These are phyloP conservation scores for Mercenaria mercenaria DNA, from an alignment of 1,140 invertebrate genomes.

Conservation along the genomic window DNA sequence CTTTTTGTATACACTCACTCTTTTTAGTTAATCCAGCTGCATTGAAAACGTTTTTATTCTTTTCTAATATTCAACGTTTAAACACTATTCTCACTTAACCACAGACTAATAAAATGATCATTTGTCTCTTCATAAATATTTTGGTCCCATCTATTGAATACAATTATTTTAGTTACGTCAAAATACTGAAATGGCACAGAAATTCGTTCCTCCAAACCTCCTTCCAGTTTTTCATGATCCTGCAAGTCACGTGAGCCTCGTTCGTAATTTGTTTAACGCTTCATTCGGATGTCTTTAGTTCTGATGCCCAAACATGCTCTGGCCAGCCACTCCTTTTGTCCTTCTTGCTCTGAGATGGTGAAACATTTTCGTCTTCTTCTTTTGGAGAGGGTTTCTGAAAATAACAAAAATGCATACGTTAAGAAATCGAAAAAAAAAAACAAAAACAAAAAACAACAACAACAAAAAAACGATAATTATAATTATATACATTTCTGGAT, in stretches of 20 bases:
- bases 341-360: slow-evolving; percentile 60
- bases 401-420: too few relatives aligned
- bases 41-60: too few relatives aligned
- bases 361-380: slow-evolving; percentile 63
- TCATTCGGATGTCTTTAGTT: slow-evolving; percentile 63
- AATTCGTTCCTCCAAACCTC: not conserved
- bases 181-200: not conserved
- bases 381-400: slow-evolving; percentile 51
- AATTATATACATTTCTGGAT: too few relatives aligned
- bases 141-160: not conserved
- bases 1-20: too few relatives aligned
- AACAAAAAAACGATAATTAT: too few relatives aligned
- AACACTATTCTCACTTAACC: too few relatives aligned
- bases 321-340: slow-evolving; percentile 64
- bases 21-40: too few relatives aligned
- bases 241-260: not conserved
- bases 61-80: too few relatives aligned
- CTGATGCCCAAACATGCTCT: slow-evolving; percentile 65
- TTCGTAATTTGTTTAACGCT: not conserved
- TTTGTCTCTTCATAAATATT: not conserved
- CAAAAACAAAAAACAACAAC: too few relatives aligned
- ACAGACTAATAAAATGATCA: too few relatives aligned
- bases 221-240: not conserved
- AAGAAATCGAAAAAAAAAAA: too few relatives aligned
- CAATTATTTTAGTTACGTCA: not conserved